phyloP scores from a whole-genome alignment of 1,140 invertebrate genomes.

The Uloborus diversus region DNA sequence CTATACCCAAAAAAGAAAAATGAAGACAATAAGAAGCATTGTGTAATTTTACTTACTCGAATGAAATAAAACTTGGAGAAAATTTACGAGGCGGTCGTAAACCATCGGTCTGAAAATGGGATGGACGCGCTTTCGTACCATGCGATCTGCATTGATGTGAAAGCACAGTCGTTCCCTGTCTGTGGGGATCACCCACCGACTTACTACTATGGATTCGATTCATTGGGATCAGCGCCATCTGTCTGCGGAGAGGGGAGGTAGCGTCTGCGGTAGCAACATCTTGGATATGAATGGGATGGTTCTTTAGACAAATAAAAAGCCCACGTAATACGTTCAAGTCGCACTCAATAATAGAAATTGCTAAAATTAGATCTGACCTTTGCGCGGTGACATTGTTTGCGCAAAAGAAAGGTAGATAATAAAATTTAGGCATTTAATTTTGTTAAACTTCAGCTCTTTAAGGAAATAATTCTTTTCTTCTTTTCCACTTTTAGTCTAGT shows the following conservation, averaged over 20 bases:
- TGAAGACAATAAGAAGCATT: constrained; percentile 14
- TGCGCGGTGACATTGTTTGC: no score
- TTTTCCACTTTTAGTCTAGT: no score
- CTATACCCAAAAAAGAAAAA: background rate
- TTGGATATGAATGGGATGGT: no score
- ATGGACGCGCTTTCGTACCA: background rate
- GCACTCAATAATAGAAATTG: no score
- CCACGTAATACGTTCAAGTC: no score
- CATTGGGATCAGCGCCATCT: constrained; percentile 44
- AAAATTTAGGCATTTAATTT: no score
- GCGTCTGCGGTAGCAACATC: background rate
- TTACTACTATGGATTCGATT: constrained; percentile 45
- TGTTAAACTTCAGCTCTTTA: no score
- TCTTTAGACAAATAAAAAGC: no score
- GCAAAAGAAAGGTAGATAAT: no score
- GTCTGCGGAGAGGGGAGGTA: constrained; percentile 18
- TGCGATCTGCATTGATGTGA: background rate
- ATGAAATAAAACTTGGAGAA: background rate
- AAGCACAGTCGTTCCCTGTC: background rate
- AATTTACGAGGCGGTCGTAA: constrained; percentile 27
- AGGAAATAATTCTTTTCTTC: no score
- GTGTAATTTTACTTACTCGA: constrained; percentile 2
- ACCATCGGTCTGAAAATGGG: constrained; percentile 18
- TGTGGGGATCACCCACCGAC: background rate
- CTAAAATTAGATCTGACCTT: no score